Evolutionary conservation across 1,140 invertebrate species (phyloP), one percentile per base, ranked within the genome.

Genomic region (Nymphalis io): DNA sequence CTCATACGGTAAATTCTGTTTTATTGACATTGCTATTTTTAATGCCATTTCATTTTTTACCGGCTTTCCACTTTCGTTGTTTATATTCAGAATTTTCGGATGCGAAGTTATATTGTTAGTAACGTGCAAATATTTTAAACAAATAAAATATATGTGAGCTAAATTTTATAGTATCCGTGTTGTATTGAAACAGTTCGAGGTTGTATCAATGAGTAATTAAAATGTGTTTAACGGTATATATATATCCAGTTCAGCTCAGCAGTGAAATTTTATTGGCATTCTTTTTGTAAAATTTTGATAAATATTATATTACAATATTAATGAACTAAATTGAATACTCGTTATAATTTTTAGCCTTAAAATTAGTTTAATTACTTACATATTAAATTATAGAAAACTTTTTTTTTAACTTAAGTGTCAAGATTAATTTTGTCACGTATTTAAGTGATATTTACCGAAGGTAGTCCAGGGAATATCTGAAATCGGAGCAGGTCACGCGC

Each of bases 1-100:
- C 62, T 65, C 62, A 70, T 33, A 60, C 69, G 64, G 42, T 63
- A 66, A 80, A 79, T 76, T 71, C 59, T 60, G 70, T 70, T 78
- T 20, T 67, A 53, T 66, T 67, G 65, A 76, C 70, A 72, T 68
- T 74, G 60, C 44, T 51, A 46, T 55, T 55, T 55, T 55, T 55
- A 55, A 55, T 55, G 15, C 23, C 1, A 6, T 55, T 55, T 55
- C 27, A 55, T 55, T 55, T 55, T 21, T 55, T 27, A 27, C 18
- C 51, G 5, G 51, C 20, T 55, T 12, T 27, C 21, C 51, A 27
- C 23, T 55, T 21, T 21, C 15, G 20, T 55, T 55, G 18, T 55
- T 23, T 55, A 23, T 23, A 27, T 55, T 55, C 12, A 6, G 51
- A 23, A 55, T 23, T 51, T 51, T 51, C 12, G 18, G 16, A 51